phyloP scores from a whole-genome alignment of 2,797 vertebrate species.

The Sarcophilus harrisii region DNA sequence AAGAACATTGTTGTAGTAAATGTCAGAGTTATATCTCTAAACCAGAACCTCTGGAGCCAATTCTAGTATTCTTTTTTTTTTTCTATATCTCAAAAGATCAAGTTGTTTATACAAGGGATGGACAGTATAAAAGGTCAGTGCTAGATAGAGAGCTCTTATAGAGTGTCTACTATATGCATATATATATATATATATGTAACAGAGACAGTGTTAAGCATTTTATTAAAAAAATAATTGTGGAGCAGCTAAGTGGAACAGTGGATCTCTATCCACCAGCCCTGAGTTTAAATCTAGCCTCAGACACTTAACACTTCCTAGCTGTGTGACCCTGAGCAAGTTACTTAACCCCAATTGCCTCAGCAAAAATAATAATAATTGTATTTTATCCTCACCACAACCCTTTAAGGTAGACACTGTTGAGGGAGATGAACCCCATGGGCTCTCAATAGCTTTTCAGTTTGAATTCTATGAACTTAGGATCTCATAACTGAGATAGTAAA shows the following conservation, averaged over 20 bases:
- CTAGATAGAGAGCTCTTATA: background rate
- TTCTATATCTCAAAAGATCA: background rate
- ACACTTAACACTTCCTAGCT: too few species aligned
- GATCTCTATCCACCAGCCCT: too few species aligned
- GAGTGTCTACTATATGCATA: too few species aligned
- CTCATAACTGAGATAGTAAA: background rate
- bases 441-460: background rate
- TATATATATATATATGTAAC: too few species aligned
- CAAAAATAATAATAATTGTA: background rate
- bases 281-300: too few species aligned
- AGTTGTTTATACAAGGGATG: background rate
- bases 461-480: background rate
- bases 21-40: background rate
- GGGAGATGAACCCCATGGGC: background rate
- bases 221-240: too few species aligned
- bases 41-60: background rate
- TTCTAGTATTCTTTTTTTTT: background rate
- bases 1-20: background rate
- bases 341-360: too few species aligned
- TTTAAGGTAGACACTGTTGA: background rate
- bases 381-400: background rate
- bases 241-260: too few species aligned
- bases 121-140: background rate
- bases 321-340: too few species aligned
- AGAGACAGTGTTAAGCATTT: too few species aligned